phyloP scores from a whole-genome alignment of 1,140 invertebrate species.

The Neodiprion virginianus region DNA sequence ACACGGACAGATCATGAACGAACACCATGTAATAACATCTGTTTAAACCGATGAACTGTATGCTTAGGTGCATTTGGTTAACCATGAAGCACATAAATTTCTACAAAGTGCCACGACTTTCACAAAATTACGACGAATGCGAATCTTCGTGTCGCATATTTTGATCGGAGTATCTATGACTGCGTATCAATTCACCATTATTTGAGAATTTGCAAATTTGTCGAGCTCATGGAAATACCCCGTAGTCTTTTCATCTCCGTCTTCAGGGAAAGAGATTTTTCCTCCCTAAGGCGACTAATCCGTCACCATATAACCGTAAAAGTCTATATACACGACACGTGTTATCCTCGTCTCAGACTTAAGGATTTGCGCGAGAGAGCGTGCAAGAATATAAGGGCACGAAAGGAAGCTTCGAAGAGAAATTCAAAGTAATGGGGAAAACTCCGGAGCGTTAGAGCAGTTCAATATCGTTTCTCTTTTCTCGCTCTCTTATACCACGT shows the following conservation, averaged over 20 bases:
- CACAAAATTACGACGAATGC: too few species aligned
- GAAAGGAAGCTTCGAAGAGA: constrained; percentile 21
- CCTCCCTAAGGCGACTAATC: constrained; percentile 6
- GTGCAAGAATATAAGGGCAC: too few species aligned
- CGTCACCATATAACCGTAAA: constrained; percentile 3
- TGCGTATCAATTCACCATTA: neutral
- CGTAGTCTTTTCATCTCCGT: neutral
- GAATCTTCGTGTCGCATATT: too few species aligned
- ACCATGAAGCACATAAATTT: too few species aligned
- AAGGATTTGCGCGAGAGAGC: neutral
- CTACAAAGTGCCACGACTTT: too few species aligned
- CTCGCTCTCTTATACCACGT: neutral
- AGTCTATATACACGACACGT: constrained; percentile 7
- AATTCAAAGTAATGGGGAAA: constrained; percentile 61
- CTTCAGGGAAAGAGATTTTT: neutral
- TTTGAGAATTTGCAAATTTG: neutral
- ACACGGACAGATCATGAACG: too few species aligned
- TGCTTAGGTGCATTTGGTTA: too few species aligned
- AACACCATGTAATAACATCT: too few species aligned
- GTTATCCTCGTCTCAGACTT: neutral
- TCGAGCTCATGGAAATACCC: neutral
- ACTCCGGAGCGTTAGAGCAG: constrained; percentile 56
- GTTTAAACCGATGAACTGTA: too few species aligned
- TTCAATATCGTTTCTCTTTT: constrained; percentile 47
- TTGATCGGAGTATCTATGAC: too few species aligned